Evolutionary conservation across 2,888 invertebrate species (phyloP), one percentile per base, ranked within the genome.

Genomic region (Morinoia aosen): DNA sequence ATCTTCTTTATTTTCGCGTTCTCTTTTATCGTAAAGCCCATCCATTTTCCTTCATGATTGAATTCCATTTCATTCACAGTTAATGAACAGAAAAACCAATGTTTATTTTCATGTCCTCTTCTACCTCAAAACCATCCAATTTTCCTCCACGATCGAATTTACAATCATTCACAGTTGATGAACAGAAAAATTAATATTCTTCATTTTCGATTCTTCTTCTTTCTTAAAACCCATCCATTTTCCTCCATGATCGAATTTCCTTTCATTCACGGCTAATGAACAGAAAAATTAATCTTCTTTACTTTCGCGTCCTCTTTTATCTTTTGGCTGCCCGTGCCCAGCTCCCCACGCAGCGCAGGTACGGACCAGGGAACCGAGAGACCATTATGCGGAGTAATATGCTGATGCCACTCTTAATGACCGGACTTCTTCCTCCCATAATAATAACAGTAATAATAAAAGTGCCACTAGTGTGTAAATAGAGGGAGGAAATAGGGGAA

Each of bases 361-460:
- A 93, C 12, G 25, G n/a, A 57, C 33, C 11, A 57, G 57, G 93
- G 93, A 57, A 57, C 93, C 93, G 57, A 93, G 93, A 33, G 93
- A 12, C 93, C 12, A 16, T 48, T 48, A 56, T 57, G 93, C 93
- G 10, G 93, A 57, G 93, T 93, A 93, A 93, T 93, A 93, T 93
- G 93, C 93, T 93, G 93, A 93, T 93, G 93, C 93, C 93, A 93
- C 93, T 93, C 93, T 93, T 93, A 93, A 93, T 93, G 93, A 93
- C 93, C 93, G 48, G 93, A 57, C 57, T 93, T 93, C 93, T 93
- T 93, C 93, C 57, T 57, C 93, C 93, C 93, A 57, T 93, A 93
- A 93, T 93, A 93, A 93, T 93, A 93, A 93, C 93, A 93, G 93
- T 57, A 93, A 93, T 93, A 93, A 93, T 93, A 93, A 93, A 93